A percentile compares a stretch with the other conserved stretches of the same genome.
phyloP scores from a whole-genome alignment of 2,888 invertebrate species.

The Odontothrips loti region DNA sequence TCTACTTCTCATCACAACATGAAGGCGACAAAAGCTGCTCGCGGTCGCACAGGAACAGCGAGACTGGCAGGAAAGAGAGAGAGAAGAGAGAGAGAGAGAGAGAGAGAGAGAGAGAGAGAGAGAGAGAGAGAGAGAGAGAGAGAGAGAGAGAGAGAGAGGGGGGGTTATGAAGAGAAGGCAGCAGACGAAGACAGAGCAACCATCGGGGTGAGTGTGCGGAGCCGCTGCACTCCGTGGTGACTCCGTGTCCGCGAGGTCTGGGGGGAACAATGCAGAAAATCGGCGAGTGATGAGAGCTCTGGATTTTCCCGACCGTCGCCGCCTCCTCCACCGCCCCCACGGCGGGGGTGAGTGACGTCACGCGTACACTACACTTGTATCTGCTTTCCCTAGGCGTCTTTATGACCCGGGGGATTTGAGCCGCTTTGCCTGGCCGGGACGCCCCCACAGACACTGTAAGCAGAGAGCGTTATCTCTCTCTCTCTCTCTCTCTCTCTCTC shows the following conservation, averaged over 20 bases:
- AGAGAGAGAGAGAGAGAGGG: not conserved
- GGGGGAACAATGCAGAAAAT: conserved; percentile 6
- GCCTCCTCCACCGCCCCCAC: not conserved
- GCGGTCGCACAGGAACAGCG: not conserved
- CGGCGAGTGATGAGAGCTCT: not conserved
- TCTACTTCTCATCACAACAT: no score
- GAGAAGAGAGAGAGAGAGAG: not conserved
- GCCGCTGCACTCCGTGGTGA: not conserved
- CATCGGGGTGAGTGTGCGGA: not conserved
- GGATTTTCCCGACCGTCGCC: not conserved
- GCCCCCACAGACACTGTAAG: no score
- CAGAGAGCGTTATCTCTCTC: not conserved
- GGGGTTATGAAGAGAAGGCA: not conserved
- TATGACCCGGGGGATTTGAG: not conserved
- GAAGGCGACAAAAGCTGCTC: not conserved
- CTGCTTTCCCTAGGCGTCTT: not conserved
- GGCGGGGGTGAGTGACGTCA: no score
- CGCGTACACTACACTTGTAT: not conserved
- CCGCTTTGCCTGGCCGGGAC: no score
- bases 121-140: not conserved
- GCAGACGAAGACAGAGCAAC: not conserved
- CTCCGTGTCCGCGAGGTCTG: not conserved
- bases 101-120: not conserved
- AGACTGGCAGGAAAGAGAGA: not conserved
- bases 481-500: not conserved